These are phyloP conservation scores for Himalopsyche japonica DNA, from an alignment of 2,888 invertebrate genomes.

Conservation along the genomic window DNA sequence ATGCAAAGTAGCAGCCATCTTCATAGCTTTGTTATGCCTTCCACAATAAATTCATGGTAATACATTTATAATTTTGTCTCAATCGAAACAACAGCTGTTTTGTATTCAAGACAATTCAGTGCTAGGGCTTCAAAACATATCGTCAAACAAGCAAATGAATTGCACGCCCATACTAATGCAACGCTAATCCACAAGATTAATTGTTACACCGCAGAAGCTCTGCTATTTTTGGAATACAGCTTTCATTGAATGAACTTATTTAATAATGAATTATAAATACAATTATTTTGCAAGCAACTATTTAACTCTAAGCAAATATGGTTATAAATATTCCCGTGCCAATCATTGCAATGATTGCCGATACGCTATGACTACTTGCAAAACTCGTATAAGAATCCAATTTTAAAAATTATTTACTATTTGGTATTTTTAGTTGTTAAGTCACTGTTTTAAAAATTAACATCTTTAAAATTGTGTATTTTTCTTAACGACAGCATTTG, in stretches of 20 bases:
- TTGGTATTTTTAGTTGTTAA: too few relatives aligned
- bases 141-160: background rate
- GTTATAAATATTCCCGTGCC: too few relatives aligned
- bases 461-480: too few relatives aligned
- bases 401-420: too few relatives aligned
- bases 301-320: too few relatives aligned
- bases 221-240: background rate
- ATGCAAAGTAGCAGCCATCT: background rate
- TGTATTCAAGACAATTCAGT: background rate
- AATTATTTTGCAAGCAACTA: too few relatives aligned
- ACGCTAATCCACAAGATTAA: background rate
- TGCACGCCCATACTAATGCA: background rate
- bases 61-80: constrained; percentile 4
- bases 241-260: background rate
- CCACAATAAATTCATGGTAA: background rate
- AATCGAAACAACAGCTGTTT: background rate
- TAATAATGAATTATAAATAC: background rate
- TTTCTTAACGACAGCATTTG: too few relatives aligned
- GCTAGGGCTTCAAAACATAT: background rate
- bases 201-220: background rate
- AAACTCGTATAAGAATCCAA: too few relatives aligned
- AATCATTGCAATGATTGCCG: too few relatives aligned
- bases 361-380: too few relatives aligned
- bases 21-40: background rate
- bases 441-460: too few relatives aligned